Conservation (phyloP, 2,113 vertebrate genomes). For the Ophthalmolycus amberensis region DNA sequence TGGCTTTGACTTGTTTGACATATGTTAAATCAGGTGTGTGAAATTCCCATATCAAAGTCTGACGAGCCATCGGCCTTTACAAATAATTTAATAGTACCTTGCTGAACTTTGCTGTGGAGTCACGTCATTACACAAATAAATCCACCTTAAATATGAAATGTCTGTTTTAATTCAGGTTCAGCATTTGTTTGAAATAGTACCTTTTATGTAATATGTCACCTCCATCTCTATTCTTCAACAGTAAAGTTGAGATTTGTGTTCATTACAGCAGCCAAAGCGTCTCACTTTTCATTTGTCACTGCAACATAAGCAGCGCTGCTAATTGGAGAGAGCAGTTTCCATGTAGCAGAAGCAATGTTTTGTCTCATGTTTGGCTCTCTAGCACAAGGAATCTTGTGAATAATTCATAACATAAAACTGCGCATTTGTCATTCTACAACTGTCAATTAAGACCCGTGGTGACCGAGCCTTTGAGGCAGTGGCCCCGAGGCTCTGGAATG, state of each 20-base stretch:
- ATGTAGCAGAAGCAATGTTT: slow-evolving; percentile 44
- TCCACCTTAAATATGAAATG: slow-evolving; percentile 64
- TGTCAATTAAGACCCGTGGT: neutral
- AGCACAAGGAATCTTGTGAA: slow-evolving; percentile 35
- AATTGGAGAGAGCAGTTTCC: slow-evolving; percentile 45
- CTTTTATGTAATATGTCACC: slow-evolving; percentile 3
- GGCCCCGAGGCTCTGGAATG: too few relatives aligned
- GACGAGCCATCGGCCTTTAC: slow-evolving; percentile 53
- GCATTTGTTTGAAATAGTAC: neutral
- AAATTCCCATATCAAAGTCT: slow-evolving; percentile 54
- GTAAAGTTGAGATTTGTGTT: neutral
- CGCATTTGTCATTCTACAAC: slow-evolving; percentile 22
- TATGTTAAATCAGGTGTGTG: slow-evolving; percentile 56
- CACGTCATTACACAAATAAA: slow-evolving; percentile 73
- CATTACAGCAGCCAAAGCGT: slow-evolving; percentile 9
- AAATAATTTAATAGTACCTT: slow-evolving; percentile 45
- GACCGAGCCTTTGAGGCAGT: too few relatives aligned
- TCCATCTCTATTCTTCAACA: slow-evolving; percentile 1
- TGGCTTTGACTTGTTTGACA: slow-evolving; percentile 60
- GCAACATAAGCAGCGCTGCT: slow-evolving; percentile 34
- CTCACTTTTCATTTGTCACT: slow-evolving; percentile 19
- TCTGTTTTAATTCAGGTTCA: slow-evolving; percentile 43
- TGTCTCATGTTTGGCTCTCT: slow-evolving; percentile 30
- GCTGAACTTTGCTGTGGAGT: slow-evolving; percentile 66
- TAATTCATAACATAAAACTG: slow-evolving; percentile 34